Percentiles rank a stretch among this genome's conserved stretches.
These are phyloP conservation scores for Halesus radiatus DNA, from an alignment of 1,140 invertebrate genomes.

Conservation along the genomic window DNA sequence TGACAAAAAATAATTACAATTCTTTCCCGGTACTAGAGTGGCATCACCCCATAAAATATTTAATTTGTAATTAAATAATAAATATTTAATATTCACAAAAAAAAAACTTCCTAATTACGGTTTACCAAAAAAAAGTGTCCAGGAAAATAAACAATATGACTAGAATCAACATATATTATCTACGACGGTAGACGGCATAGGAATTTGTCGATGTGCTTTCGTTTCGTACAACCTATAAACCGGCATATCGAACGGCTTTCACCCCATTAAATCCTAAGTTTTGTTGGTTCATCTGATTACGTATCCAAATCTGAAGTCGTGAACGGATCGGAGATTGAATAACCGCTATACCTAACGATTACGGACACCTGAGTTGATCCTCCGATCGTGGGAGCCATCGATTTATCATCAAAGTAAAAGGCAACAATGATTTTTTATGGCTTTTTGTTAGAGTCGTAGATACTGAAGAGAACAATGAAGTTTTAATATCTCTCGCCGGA, in stretches of 20 bases:
- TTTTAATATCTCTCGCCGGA: neutral
- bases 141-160: no score
- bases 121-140: no score
- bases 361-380: constrained; percentile 8
- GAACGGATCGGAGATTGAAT: constrained; percentile 1
- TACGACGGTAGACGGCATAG: no score
- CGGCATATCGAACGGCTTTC: neutral
- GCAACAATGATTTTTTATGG: constrained; percentile 37
- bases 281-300: neutral
- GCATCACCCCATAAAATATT: no score
- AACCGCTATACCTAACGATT: neutral
- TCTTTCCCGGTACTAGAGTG: no score
- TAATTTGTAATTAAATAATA: no score
- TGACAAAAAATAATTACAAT: no score
- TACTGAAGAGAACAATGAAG: constrained; percentile 28
- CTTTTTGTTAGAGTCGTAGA: constrained; percentile 25
- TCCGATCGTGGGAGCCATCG: constrained; percentile 17
- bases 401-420: constrained; percentile 37
- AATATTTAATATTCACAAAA: no score
- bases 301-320: neutral
- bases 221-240: no score
- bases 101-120: no score
- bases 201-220: no score
- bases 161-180: no score
- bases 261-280: neutral